phyloP scores from a whole-genome alignment of 2,797 vertebrate genomes.

The Enoplosus armatus region DNA sequence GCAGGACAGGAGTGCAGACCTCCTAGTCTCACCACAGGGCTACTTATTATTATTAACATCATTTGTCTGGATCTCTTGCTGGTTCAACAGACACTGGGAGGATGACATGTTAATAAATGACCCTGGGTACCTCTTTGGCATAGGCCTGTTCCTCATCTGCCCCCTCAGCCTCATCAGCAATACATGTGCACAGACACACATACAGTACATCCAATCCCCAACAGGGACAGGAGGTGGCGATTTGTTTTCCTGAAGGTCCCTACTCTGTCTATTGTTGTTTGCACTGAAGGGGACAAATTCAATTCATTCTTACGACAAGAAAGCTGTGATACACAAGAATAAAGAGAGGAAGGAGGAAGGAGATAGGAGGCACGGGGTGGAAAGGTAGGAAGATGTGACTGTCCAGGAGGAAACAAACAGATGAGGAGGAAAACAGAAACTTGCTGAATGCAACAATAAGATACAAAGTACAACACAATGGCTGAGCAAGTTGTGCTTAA shows the following conservation, averaged over 20 bases:
- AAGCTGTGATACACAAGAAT: constrained; percentile 88
- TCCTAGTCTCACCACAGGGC: constrained; percentile 91
- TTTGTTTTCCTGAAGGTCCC: constrained; percentile 99
- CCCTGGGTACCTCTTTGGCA: constrained; percentile 92
- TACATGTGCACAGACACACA: constrained; percentile 73
- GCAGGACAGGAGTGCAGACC: constrained; percentile 78
- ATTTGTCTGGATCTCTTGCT: constrained; percentile 97
- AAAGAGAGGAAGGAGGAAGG: constrained; percentile 75
- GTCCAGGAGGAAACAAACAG: constrained; percentile 89
- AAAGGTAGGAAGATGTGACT: constrained; percentile 72
- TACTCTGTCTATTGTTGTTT: constrained; percentile 98
- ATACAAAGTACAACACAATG: constrained; percentile 52
- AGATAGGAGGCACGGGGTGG: constrained; percentile 34
- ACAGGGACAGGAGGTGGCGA: constrained; percentile 92
- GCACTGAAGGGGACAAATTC: constrained; percentile 98
- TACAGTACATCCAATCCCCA: constrained; percentile 88
- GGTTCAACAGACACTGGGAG: constrained; percentile 93
- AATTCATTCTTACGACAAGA: constrained; percentile 99
- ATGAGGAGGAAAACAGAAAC: constrained; percentile 81
- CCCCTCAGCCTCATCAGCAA: constrained; percentile 84
- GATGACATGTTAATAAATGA: constrained; percentile 99
- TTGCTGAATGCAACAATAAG: constrained; percentile 87
- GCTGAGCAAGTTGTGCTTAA: constrained; percentile 40
- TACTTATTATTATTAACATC: constrained; percentile 97
- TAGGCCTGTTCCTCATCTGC: constrained; percentile 95